Conservation (phyloP, 2,113 vertebrate species). For the Gracilinanus agilis region DNA sequence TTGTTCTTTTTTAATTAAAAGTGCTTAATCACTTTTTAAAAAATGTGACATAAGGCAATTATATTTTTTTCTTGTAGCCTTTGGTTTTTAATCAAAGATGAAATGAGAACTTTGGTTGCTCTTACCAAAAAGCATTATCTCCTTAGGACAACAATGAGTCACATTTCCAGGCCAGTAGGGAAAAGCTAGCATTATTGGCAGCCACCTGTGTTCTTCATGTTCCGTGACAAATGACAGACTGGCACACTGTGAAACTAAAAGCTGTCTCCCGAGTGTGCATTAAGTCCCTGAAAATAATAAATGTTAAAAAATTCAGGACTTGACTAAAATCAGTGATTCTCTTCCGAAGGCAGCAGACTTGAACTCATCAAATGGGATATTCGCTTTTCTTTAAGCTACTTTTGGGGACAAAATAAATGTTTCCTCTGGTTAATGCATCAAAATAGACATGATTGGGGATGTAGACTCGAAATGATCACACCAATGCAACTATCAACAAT, state of each 20-base stretch:
- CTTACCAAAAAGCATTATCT: conserved; percentile 53
- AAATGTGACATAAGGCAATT: conserved; percentile 28
- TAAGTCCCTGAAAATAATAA: conserved; percentile 61
- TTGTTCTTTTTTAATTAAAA: not conserved
- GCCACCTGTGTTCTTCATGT: conserved; percentile 64
- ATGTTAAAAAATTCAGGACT: conserved; percentile 47
- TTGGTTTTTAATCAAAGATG: conserved; percentile 47
- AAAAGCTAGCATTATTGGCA: conserved; percentile 68
- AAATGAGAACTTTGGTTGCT: conserved; percentile 49
- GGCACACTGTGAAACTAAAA: conserved; percentile 58
- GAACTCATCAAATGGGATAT: conserved; percentile 50
- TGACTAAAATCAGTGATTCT: conserved; percentile 37
- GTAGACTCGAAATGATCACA: too few relatives aligned
- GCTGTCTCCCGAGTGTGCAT: conserved; percentile 53
- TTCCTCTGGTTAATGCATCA: not conserved
- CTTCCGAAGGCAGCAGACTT: conserved; percentile 23
- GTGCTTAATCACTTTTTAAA: conserved; percentile 50
- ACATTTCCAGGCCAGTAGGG: conserved; percentile 53
- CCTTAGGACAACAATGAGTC: conserved; percentile 65
- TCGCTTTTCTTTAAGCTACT: not conserved
- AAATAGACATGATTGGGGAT: too few relatives aligned
- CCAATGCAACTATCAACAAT: too few relatives aligned
- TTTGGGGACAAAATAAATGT: not conserved
- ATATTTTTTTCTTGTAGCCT: conserved; percentile 44
- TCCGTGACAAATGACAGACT: conserved; percentile 67